Percentiles rank a stretch among this genome's conserved stretches.
phyloP scores from a whole-genome alignment of 2,888 invertebrate genomes.

The Papilio elwesi region DNA sequence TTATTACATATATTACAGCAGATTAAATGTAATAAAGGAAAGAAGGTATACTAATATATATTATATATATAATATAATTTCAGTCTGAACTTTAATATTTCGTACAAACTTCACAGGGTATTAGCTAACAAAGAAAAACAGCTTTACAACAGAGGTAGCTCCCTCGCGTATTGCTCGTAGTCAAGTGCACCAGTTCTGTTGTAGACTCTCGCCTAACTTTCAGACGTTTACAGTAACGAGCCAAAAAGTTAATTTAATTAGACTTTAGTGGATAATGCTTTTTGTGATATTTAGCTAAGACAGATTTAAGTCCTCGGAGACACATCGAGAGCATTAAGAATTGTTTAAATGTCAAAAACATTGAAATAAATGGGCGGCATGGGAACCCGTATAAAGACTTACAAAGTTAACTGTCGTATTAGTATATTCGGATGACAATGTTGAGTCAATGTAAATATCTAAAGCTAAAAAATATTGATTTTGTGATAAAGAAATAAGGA shows the following conservation, averaged over 20 bases:
- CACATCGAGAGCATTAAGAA: constrained; percentile 19
- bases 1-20: too few relatives aligned
- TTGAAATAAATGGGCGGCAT: background rate
- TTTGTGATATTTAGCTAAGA: constrained; percentile 6
- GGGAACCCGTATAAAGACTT: constrained; percentile 3
- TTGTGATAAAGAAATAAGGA: background rate
- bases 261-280: constrained; percentile 23
- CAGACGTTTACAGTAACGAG: constrained; percentile 15
- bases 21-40: too few relatives aligned
- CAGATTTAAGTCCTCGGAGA: constrained; percentile 6
- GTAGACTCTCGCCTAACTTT: background rate
- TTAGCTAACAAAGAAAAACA: background rate
- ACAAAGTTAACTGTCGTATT: too few relatives aligned
- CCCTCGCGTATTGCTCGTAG: background rate
- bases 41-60: background rate
- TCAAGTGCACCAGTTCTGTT: background rate
- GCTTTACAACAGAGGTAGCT: background rate
- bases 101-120: background rate
- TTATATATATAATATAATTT: too few relatives aligned
- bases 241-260: constrained; percentile 18
- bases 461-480: background rate
- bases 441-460: background rate
- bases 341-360: constrained; percentile 12
- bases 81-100: background rate
- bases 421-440: too few relatives aligned